Conservation (phyloP, 2,888 invertebrate species). For the Rhaphigaster nebulosa region DNA sequence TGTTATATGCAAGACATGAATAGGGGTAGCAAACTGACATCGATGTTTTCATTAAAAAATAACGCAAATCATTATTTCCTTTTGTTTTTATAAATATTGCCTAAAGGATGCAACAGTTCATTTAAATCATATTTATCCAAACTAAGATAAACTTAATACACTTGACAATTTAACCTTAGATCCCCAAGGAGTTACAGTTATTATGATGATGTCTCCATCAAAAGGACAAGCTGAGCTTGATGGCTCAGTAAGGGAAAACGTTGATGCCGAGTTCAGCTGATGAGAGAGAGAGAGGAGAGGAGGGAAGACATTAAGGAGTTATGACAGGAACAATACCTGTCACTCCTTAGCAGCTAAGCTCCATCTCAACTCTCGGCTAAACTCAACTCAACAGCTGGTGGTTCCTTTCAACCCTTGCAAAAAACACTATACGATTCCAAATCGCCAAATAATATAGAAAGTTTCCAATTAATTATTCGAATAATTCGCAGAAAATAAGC, state of each 20-base stretch:
- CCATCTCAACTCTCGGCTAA: neutral
- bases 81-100: no score
- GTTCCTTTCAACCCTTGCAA: no score
- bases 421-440: no score
- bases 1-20: no score
- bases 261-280: neutral
- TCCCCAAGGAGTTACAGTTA: neutral
- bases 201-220: neutral
- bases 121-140: neutral
- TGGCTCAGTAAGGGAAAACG: neutral
- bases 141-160: neutral
- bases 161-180: neutral
- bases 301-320: neutral
- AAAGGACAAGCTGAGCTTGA: neutral
- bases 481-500: no score
- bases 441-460: no score
- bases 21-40: no score
- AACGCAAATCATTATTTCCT: no score
- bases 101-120: neutral
- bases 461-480: no score
- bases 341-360: neutral
- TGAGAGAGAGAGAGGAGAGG: neutral
- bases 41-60: no score
- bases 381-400: neutral
- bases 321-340: slow-evolving; percentile 44